Conservation (phyloP, 1,140 invertebrate species). For the Andricus grossulariae region DNA sequence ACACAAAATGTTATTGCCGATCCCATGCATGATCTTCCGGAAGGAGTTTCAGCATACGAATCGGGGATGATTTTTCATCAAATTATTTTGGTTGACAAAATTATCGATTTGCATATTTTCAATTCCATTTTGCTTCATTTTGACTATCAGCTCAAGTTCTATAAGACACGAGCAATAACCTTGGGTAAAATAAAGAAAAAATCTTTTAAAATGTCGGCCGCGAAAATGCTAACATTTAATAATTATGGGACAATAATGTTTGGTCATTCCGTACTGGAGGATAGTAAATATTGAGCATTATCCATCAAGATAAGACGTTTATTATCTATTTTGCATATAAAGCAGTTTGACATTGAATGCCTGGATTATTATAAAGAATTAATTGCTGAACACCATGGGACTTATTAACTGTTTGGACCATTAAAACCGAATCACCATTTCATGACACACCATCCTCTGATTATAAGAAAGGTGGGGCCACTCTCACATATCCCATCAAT, state of each 20-base stretch:
- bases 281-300: too few relatives aligned
- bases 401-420: background rate
- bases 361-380: background rate
- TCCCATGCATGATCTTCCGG: too few relatives aligned
- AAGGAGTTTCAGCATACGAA: too few relatives aligned
- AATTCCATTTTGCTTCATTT: background rate
- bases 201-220: background rate
- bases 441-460: background rate
- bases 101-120: background rate
- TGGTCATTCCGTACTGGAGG: too few relatives aligned
- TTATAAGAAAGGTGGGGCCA: background rate
- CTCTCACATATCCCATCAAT: too few relatives aligned
- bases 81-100: too few relatives aligned
- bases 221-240: background rate
- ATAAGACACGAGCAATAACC: background rate
- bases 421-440: background rate
- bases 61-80: too few relatives aligned
- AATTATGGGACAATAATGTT: background rate
- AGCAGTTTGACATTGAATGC: background rate
- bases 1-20: too few relatives aligned
- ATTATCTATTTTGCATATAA: background rate
- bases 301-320: too few relatives aligned
- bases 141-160: background rate
- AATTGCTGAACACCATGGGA: background rate
- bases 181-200: background rate